Conservation (phyloP, 2,797 vertebrate genomes). For the Enteromius thamalakanensis region DNA sequence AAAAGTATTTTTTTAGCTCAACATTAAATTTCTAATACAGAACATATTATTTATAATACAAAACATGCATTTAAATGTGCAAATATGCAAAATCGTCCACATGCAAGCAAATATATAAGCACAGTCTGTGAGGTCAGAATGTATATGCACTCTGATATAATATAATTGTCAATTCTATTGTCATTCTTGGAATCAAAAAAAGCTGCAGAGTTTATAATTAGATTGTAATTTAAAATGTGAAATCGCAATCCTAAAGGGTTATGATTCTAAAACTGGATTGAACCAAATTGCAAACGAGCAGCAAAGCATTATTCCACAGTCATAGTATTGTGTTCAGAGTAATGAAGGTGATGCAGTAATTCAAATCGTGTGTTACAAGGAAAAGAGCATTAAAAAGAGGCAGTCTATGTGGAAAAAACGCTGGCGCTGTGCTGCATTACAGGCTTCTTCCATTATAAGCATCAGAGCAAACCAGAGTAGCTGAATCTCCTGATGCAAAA, state of each 20-base stretch:
- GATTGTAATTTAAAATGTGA: background rate
- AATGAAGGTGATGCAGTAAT: constrained; percentile 29
- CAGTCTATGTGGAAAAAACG: constrained; percentile 3
- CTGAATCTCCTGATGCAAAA: constrained; percentile 11
- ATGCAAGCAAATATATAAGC: background rate
- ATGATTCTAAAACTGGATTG: background rate
- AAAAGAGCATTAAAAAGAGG: background rate
- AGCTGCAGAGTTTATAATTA: background rate
- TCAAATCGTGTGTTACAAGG: constrained; percentile 9
- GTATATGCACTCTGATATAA: background rate
- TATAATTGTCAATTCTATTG: background rate
- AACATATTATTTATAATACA: background rate
- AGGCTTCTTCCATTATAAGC: constrained; percentile 25
- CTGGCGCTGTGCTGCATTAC: constrained; percentile 30
- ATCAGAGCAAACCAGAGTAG: constrained; percentile 1
- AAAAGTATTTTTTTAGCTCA: background rate
- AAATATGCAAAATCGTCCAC: background rate
- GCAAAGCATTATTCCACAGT: constrained; percentile 22
- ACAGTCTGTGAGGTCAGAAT: background rate
- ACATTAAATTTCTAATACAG: background rate
- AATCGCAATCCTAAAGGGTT: background rate
- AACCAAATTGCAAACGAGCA: constrained; percentile 10
- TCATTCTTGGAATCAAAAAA: constrained; percentile 2
- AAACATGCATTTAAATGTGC: background rate
- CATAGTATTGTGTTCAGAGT: constrained; percentile 25